Percentiles rank a stretch among this genome's conserved stretches.
Conservation (phyloP, 2,797 vertebrate genomes). For the Babyrousa celebensis region DNA sequence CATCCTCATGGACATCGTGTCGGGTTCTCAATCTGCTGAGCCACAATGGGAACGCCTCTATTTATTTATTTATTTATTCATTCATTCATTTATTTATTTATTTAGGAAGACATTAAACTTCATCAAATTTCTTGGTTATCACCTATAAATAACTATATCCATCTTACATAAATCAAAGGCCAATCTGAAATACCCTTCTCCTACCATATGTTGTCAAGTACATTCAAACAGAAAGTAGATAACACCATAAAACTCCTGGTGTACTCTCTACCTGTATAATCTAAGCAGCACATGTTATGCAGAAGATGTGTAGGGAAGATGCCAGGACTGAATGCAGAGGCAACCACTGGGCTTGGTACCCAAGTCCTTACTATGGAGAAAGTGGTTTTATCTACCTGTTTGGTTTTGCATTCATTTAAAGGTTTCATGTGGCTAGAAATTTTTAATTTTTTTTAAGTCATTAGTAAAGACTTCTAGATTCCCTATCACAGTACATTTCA, state of each 20-base stretch:
- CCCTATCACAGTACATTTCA: neutral
- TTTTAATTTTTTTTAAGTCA: neutral
- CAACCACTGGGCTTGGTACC: neutral
- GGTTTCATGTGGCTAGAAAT: neutral
- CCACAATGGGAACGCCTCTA: no score
- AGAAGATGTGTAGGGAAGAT: neutral
- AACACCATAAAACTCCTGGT: neutral
- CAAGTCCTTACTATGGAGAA: neutral
- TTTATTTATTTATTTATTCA: no score
- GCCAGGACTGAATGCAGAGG: neutral
- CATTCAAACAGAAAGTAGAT: neutral
- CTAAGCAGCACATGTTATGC: neutral
- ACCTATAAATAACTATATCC: neutral
- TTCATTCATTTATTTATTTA: no score
- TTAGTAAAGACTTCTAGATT: neutral
- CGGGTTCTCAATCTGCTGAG: no score
- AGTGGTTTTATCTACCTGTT: neutral
- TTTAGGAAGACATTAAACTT: neutral
- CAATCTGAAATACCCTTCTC: neutral
- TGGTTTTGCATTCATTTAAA: conserved; percentile 18
- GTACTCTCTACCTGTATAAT: neutral
- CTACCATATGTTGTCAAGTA: neutral
- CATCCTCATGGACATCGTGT: no score
- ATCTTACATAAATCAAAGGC: neutral
- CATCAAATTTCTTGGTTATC: neutral